Evolutionary conservation across 2,888 invertebrate species (phyloP).

Genomic region (Erebia palarica): DNA sequence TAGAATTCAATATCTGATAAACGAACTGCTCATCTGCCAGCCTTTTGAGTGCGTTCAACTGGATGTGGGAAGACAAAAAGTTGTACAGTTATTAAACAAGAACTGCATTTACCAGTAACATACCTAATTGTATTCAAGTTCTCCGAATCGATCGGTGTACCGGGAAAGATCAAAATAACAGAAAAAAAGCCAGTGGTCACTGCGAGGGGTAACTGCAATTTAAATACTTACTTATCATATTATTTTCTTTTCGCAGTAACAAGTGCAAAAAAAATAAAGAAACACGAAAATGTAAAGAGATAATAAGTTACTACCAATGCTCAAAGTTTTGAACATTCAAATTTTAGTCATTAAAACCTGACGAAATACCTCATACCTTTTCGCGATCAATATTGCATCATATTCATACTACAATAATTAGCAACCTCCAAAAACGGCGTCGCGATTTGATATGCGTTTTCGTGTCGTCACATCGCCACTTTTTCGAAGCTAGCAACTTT

Average conservation of each 20-base stretch:
- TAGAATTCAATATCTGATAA: background rate
- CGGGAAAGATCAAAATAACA: slow-evolving; percentile 1
- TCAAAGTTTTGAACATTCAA: background rate
- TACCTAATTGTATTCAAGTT: slow-evolving; percentile 5
- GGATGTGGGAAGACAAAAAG: slow-evolving; percentile 6
- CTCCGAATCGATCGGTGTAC: slow-evolving; percentile 23
- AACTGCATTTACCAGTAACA: slow-evolving; percentile 7
- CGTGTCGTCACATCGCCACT: background rate
- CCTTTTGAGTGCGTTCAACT: background rate
- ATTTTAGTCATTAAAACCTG: background rate
- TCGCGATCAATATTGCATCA: slow-evolving; percentile 2
- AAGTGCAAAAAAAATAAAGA: background rate
- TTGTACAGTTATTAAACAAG: slow-evolving; percentile 7
- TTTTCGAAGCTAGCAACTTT: background rate
- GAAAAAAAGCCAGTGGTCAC: background rate
- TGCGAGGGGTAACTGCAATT: background rate
- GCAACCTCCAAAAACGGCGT: background rate
- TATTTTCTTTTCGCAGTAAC: slow-evolving; percentile 7
- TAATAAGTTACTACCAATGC: background rate
- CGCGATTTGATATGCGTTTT: background rate
- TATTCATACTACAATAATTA: background rate
- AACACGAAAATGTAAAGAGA: background rate
- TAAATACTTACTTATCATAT: background rate
- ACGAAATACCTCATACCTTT: background rate
- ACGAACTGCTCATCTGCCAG: background rate